phyloP scores from a whole-genome alignment of 1,140 invertebrate species.

The Papilio aristodemus region DNA sequence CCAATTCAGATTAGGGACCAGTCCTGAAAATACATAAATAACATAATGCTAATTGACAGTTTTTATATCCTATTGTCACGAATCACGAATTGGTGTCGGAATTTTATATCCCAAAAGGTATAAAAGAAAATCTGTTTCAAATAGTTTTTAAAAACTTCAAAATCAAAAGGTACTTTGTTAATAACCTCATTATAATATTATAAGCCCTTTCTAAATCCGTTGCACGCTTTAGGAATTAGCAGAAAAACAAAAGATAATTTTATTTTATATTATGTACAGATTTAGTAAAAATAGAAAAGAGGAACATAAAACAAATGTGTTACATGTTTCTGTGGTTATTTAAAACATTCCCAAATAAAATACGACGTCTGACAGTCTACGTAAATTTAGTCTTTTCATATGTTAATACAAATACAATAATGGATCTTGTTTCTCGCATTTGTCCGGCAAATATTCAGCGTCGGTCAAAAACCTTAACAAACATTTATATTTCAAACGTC shows the following conservation, averaged over 20 bases:
- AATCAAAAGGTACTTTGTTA: too few relatives aligned
- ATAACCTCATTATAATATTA: too few relatives aligned
- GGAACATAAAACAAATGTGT: background rate
- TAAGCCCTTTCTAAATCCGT: too few relatives aligned
- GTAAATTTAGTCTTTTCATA: slow-evolving; percentile 14
- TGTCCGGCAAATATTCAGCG: slow-evolving; percentile 11
- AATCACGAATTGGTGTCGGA: background rate
- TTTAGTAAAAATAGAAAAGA: background rate
- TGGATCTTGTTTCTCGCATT: slow-evolving; percentile 15
- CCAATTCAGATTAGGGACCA: background rate
- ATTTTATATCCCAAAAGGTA: background rate
- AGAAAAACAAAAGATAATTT: too few relatives aligned
- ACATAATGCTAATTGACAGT: slow-evolving; percentile 3
- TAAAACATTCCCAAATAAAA: slow-evolving; percentile 17
- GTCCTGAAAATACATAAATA: background rate
- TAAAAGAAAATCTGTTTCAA: background rate
- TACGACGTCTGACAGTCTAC: background rate
- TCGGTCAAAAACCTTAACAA: slow-evolving; percentile 15
- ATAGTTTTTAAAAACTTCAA: too few relatives aligned
- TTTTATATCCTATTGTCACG: slow-evolving; percentile 8
- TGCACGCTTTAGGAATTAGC: too few relatives aligned
- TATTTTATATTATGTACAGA: too few relatives aligned
- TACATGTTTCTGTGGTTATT: background rate
- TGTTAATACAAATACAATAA: slow-evolving; percentile 11
- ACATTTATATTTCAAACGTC: background rate